Evolutionary conservation across 2,113 vertebrate genomes (phyloP).

Genomic region (Chaenogobius annularis): DNA sequence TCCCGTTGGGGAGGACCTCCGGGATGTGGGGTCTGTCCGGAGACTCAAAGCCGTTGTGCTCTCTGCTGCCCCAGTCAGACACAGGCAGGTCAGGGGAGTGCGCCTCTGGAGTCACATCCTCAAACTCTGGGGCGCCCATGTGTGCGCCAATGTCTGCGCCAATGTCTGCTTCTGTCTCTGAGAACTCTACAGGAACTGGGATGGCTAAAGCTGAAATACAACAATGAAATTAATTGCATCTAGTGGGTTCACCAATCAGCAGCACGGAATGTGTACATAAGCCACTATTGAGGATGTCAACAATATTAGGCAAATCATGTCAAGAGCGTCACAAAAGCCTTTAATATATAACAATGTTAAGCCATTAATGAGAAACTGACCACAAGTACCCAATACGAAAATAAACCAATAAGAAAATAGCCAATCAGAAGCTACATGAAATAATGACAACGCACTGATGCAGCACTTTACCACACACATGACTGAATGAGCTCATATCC

Average conservation of each 20-base stretch:
- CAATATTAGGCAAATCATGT: too few species aligned
- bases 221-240: background rate
- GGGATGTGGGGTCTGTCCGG: background rate
- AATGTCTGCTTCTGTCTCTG: slow-evolving; percentile 7
- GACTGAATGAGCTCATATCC: background rate
- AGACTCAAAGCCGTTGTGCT: slow-evolving; percentile 7
- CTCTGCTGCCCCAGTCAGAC: slow-evolving; percentile 27
- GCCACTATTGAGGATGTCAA: background rate
- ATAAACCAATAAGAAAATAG: background rate
- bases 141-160: background rate
- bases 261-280: background rate
- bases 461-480: background rate
- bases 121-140: slow-evolving; percentile 27
- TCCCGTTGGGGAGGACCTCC: slow-evolving; percentile 23
- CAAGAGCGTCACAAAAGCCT: background rate
- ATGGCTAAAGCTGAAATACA: slow-evolving; percentile 12
- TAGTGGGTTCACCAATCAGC: background rate
- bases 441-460: too few species aligned
- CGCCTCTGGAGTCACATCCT: slow-evolving; percentile 16
- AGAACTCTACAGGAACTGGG: slow-evolving; percentile 26
- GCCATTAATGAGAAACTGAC: too few species aligned
- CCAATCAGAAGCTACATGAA: background rate
- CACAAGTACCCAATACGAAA: too few species aligned
- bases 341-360: background rate
- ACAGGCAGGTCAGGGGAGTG: slow-evolving; percentile 15